Base-by-base conservation (phyloP, 2,113 vertebrate species). In the Gallinago undulata region DNA sequence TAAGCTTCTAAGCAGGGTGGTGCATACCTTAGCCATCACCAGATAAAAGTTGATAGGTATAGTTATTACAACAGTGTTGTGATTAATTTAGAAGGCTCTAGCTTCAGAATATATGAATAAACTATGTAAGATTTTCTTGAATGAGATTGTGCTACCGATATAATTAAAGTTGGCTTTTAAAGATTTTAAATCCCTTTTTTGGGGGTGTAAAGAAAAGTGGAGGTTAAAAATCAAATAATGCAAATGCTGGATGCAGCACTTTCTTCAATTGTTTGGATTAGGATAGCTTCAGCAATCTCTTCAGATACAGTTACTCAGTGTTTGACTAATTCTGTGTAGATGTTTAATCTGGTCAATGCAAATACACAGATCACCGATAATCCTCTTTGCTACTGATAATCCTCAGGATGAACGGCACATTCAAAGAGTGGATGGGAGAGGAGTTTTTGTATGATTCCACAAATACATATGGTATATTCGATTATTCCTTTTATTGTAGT, bases 311-410 rank as follows among this genome's bases (percentile, higher is more conserved):
- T 95, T 95, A 83, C 93, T 94, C 87, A 84, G 53, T 93, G 92
- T 96, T 97, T 94, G 89, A 80, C 63, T 96, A 91, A 95, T 93
- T 93, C 95, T 91, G 1, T 94, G 87, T 89, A 85, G 95, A 76
- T 94, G 55, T 93, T 96, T 97, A 96, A 95, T 96, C 94, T 96
- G 91, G 94, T 94, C 96, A 95, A 72, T 96, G 87, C 87, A 95
- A 96, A 95, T 93, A 97, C 84, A 96, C 94, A 96, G 92, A 97
- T 97, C 94, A 87, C 78, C 3, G 51, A 94, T 96, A 97, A 97
- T 97, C 95, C 91, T 96, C 94, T 97, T 96, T 96, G 81, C 89
- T 92, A 11, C 80, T 93, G 75, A 86, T 92, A 94, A 96, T 97
- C 95, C 93, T 92, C 23, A 84, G 62, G 16, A 90, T 74, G 66